Percentiles rank a stretch among this genome's conserved stretches.
These are phyloP conservation scores for Miltochrista miniata DNA, from an alignment of 2,888 invertebrate genomes.

Conservation along the genomic window DNA sequence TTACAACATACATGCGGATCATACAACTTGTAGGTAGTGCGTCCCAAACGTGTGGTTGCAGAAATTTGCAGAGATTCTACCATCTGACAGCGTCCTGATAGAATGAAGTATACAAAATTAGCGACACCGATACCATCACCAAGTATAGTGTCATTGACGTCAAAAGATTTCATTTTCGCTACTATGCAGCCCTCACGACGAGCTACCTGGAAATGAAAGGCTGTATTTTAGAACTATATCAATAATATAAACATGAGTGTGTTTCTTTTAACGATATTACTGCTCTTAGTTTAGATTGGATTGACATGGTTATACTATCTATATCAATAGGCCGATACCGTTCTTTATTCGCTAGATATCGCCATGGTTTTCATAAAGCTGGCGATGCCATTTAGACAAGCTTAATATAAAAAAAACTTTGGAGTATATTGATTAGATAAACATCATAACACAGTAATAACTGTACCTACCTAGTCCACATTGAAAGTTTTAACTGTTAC, in stretches of 20 bases:
- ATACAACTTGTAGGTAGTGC: slow-evolving; percentile 70
- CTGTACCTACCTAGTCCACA: too few species aligned
- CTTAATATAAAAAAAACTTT: too few species aligned
- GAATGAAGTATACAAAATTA: slow-evolving; percentile 81
- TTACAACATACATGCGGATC: slow-evolving; percentile 67
- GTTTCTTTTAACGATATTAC: background rate
- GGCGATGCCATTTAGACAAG: too few species aligned
- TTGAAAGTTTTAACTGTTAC: slow-evolving; percentile 29
- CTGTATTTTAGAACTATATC: background rate
- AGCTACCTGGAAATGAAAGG: slow-evolving; percentile 61
- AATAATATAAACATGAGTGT: background rate
- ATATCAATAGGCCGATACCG: too few species aligned
- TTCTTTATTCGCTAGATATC: too few species aligned
- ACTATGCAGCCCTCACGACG: slow-evolving; percentile 86
- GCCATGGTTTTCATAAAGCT: too few species aligned
- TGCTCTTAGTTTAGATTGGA: too few species aligned
- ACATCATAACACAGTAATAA: too few species aligned
- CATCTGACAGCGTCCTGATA: slow-evolving; percentile 84
- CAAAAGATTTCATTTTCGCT: slow-evolving; percentile 84
- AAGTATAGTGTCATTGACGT: slow-evolving; percentile 79
- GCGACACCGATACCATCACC: slow-evolving; percentile 78
- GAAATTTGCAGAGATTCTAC: slow-evolving; percentile 82
- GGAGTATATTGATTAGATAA: too few species aligned
- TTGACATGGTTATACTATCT: too few species aligned
- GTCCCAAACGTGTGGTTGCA: slow-evolving; percentile 55